Evolutionary conservation across 2,888 invertebrate species (phyloP).

Genomic region (Erebia palarica): DNA sequence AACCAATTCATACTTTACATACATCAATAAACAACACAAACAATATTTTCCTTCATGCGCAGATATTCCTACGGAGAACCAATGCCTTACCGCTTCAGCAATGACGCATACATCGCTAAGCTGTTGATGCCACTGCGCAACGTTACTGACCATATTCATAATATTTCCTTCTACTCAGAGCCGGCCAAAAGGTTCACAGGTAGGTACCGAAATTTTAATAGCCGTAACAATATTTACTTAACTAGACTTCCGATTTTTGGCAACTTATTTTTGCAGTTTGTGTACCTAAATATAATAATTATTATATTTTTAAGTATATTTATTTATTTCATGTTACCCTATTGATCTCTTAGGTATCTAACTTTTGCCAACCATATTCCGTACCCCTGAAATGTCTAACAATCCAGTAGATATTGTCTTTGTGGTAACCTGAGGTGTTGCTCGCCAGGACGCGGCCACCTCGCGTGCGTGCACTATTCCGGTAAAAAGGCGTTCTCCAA

Average conservation of each 20-base stretch:
- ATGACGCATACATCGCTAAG: conserved; percentile 88
- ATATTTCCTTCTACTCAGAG: conserved; percentile 86
- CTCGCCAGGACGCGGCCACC: conserved; percentile 89
- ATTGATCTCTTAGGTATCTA: background rate
- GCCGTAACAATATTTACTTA: background rate
- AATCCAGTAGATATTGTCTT: conserved; percentile 53
- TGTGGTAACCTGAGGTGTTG: conserved; percentile 71
- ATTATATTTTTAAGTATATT: background rate
- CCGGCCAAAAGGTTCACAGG: conserved; percentile 87
- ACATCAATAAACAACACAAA: background rate
- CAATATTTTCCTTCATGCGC: conserved; percentile 33
- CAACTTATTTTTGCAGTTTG: background rate
- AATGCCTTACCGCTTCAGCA: conserved; percentile 84
- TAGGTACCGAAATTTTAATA: conserved; percentile 76
- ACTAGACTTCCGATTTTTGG: background rate
- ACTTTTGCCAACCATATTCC: conserved; percentile 20
- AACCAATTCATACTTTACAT: too few species aligned
- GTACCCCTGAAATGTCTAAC: conserved; percentile 51
- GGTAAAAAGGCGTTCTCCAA: conserved; percentile 90
- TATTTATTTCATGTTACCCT: background rate
- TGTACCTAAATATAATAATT: background rate
- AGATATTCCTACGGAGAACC: conserved; percentile 81
- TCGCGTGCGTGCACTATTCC: conserved; percentile 92
- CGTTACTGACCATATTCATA: conserved; percentile 83
- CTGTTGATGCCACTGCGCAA: conserved; percentile 85